A percentile compares a stretch with the other conserved stretches of the same genome.
phyloP scores from a whole-genome alignment of 1,140 invertebrate species.

The Drosophila ficusphila region DNA sequence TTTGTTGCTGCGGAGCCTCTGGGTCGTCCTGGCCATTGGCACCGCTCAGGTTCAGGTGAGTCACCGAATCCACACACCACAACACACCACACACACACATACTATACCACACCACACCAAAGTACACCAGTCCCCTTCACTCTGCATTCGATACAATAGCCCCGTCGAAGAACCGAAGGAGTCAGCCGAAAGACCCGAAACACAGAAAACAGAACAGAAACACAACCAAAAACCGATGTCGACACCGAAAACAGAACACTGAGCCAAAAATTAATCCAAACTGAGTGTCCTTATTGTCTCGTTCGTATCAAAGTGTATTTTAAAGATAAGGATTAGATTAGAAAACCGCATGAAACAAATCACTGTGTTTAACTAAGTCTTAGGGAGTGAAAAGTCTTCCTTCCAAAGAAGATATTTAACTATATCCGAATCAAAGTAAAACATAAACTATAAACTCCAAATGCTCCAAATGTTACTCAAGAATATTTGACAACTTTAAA shows the following conservation, averaged over 20 bases:
- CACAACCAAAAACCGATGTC: constrained; percentile 14
- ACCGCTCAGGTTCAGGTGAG: constrained; percentile 77
- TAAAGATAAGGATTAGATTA: no score
- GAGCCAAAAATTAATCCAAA: neutral
- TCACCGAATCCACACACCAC: constrained; percentile 40
- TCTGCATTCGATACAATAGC: constrained; percentile 1
- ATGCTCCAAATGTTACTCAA: no score
- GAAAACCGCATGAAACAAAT: no score
- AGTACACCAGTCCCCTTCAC: constrained; percentile 1
- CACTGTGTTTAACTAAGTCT: no score
- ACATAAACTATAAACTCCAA: no score
- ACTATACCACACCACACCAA: neutral
- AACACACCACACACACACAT: constrained; percentile 2
- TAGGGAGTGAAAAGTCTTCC: no score
- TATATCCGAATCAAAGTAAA: no score
- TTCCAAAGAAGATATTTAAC: no score
- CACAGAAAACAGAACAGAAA: constrained; percentile 36
- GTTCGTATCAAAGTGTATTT: no score
- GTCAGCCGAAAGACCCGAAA: constrained; percentile 41
- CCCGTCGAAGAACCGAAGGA: constrained; percentile 29
- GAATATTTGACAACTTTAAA: no score
- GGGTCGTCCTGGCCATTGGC: constrained; percentile 68
- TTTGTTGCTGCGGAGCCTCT: constrained; percentile 77
- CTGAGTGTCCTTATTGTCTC: neutral
- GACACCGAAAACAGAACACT: constrained; percentile 14